These are phyloP conservation scores for Masticophis lateralis DNA, from an alignment of 2,797 vertebrate species.

Conservation along the genomic window DNA sequence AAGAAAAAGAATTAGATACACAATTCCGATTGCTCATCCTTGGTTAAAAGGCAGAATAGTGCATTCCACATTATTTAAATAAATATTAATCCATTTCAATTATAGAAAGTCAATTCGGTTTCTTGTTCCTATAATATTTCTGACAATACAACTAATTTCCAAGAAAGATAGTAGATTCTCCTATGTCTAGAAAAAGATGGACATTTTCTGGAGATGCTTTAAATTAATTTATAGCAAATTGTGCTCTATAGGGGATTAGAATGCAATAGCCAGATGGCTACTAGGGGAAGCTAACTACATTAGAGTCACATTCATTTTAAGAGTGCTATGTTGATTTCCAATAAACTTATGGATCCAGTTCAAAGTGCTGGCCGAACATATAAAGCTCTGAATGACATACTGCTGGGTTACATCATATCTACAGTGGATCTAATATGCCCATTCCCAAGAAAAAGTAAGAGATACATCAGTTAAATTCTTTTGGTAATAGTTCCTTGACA, in stretches of 20 bases:
- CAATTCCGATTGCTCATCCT: background rate
- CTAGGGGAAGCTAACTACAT: background rate
- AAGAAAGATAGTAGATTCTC: background rate
- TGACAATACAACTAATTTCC: background rate
- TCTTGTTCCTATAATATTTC: background rate
- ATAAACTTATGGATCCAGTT: background rate
- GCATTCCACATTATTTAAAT: background rate
- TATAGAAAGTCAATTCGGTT: background rate
- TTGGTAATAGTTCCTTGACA: background rate
- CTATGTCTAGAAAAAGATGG: background rate
- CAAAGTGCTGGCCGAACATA: background rate
- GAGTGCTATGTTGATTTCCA: background rate
- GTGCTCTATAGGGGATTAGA: background rate
- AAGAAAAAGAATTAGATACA: conserved; percentile 10
- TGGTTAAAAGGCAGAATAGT: background rate
- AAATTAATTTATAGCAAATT: background rate
- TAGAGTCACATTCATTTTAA: background rate
- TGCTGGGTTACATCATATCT: background rate
- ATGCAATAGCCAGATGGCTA: background rate
- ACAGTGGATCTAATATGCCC: background rate
- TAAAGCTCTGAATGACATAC: background rate
- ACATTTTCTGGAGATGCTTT: background rate
- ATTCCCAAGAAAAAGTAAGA: background rate
- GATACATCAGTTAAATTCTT: background rate
- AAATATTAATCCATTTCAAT: background rate